Evolutionary conservation across 1,140 invertebrate species (phyloP).

Genomic region (Proctacanthus coquilletti): DNA sequence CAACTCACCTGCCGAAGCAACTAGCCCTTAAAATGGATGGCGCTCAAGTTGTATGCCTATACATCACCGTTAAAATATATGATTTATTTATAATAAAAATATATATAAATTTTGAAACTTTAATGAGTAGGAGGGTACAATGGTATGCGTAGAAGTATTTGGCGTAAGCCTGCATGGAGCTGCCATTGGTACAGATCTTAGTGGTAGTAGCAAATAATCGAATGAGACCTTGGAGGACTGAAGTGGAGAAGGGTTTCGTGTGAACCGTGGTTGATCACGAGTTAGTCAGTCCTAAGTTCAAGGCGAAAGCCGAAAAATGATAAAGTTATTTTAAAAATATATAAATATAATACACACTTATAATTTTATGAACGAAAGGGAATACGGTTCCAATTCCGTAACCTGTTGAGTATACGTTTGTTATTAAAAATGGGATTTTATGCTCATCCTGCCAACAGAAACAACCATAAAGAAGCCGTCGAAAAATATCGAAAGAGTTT

Average conservation of each 20-base stretch:
- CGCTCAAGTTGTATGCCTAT: conserved; percentile 63
- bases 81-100: conserved; percentile 12
- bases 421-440: conserved; percentile 14
- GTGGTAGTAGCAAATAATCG: conserved; percentile 78
- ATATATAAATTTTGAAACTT: conserved; percentile 28
- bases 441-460: conserved; percentile 12
- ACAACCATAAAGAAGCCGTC: conserved; percentile 14
- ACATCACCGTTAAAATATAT: conserved; percentile 39
- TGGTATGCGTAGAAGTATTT: conserved; percentile 59
- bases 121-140: conserved; percentile 61
- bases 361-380: conserved; percentile 37
- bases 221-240: conserved; percentile 71
- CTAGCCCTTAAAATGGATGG: conserved; percentile 85
- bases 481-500: conserved; percentile 16
- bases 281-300: conserved; percentile 74
- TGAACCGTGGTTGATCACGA: conserved; percentile 80
- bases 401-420: conserved; percentile 35
- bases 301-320: conserved; percentile 42
- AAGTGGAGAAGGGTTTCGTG: conserved; percentile 83
- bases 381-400: conserved; percentile 58
- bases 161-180: conserved; percentile 63
- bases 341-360: not conserved
- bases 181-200: conserved; percentile 71
- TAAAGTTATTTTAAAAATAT: conserved; percentile 41
- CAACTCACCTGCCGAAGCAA: conserved; percentile 79